Conservation (phyloP, 2,888 invertebrate species). For the Acholoe squamosa region DNA sequence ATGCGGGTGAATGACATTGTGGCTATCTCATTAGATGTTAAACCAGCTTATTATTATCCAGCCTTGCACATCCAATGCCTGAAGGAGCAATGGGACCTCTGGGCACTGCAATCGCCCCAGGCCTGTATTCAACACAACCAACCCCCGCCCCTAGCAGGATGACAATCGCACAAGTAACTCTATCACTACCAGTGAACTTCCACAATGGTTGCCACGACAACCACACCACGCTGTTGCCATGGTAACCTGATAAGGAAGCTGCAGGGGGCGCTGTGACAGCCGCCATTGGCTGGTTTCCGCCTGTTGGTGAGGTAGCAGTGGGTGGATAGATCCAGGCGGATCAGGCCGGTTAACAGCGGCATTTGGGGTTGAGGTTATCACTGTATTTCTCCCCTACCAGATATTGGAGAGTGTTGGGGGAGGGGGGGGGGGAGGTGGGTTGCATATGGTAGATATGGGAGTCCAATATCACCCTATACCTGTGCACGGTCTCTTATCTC, state of each 20-base stretch:
- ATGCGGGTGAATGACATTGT: no score
- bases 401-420: neutral
- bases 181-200: neutral
- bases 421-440: neutral
- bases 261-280: conserved; percentile 7
- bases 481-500: neutral
- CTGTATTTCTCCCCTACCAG: neutral
- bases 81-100: no score
- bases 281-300: neutral
- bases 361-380: neutral
- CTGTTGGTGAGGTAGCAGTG: neutral
- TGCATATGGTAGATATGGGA: neutral
- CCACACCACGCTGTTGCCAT: neutral
- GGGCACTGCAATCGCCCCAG: neutral
- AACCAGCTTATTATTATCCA: neutral
- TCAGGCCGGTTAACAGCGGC: neutral
- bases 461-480: neutral
- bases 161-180: conserved; percentile 37
- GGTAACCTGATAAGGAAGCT: neutral
- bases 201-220: neutral
- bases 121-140: conserved; percentile 5
- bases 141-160: neutral
- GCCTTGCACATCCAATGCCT: neutral
- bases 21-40: neutral
- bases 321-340: no score